Base-by-base conservation (phyloP, 1,140 invertebrate genomes). In the Drosophila miranda region DNA sequence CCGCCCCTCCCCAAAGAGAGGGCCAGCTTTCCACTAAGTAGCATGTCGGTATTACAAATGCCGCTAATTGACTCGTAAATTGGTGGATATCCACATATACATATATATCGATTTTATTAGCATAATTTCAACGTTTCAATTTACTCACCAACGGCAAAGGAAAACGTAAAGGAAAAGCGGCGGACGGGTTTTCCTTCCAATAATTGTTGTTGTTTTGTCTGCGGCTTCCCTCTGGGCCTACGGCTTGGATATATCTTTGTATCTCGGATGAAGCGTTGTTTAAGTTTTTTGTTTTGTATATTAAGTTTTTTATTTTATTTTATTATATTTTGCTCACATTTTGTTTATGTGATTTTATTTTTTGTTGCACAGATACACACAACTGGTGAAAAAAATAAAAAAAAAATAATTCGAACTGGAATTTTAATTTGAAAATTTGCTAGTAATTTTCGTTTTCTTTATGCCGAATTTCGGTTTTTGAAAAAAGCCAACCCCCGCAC, bases 31-130 rank as follows among this genome's bases (percentile, higher is more conserved):
- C 45, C 34, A 30, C 51, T 62, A 68, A 64, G 67, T 73, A 82
- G 68, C 78, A 80, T 84, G 68, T 75, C 75, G 38, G 73, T 38
- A 80, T 86, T 80, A 74, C 34, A 67, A 73, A 66, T 44, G 60
- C 76, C 49, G 60, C 76, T 84, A 86, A 86, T 84, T 84, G 68
- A 77, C 59, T 77, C 60, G 56, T 62, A 75, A 74, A 66, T 50
- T 71, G n/a, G n/a, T n/a, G n/a, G n/a, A n/a, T n/a, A n/a, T n/a
- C n/a, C n/a, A n/a, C n/a, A n/a, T 23, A 23, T 3, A 5, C 5
- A 5, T 26, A 26, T 78, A 62, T 81, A 86, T 81, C 69, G 73
- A 86, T 80, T 77, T 51, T 42, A 84, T 86, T 77, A 77, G 60
- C 63, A 84, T 77, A 74, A 63, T 68, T 59, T 44, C 53, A 44